Conservation (phyloP, 2,113 vertebrate species). For the Sphyrna mokarran region DNA sequence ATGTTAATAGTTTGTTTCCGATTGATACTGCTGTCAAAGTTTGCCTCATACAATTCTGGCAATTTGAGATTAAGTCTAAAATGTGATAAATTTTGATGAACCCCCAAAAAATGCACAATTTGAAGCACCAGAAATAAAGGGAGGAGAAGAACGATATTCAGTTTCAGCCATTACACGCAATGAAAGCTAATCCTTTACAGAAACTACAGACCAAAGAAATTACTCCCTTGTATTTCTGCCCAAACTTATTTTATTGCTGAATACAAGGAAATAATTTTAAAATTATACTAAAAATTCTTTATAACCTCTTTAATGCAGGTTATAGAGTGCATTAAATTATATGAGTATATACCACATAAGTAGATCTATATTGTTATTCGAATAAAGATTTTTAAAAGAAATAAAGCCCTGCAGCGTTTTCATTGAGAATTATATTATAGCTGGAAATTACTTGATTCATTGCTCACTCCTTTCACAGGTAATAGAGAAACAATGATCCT, state of each 20-base stretch:
- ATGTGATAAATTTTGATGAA: not conserved
- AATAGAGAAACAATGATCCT: not conserved
- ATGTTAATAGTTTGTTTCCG: not conserved
- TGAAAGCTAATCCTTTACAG: not conserved
- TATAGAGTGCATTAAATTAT: not conserved
- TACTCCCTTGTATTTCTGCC: not conserved
- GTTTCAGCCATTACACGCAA: not conserved
- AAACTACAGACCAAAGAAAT: not conserved
- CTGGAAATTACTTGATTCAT: not conserved
- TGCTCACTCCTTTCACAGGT: not conserved
- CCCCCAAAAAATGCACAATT: not conserved
- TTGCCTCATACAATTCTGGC: not conserved
- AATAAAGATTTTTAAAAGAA: not conserved
- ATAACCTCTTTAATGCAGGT: too few species aligned
- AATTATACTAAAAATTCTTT: not conserved
- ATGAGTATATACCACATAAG: not conserved
- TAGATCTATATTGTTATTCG: not conserved
- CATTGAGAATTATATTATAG: not conserved
- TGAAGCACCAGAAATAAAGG: not conserved
- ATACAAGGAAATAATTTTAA: not conserved
- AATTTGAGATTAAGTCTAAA: not conserved
- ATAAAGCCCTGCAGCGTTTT: not conserved
- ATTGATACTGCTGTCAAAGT: not conserved
- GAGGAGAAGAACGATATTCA: not conserved
- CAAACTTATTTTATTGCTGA: not conserved